phyloP scores from a whole-genome alignment of 1,140 invertebrate species.

The Drosophila seguyi region DNA sequence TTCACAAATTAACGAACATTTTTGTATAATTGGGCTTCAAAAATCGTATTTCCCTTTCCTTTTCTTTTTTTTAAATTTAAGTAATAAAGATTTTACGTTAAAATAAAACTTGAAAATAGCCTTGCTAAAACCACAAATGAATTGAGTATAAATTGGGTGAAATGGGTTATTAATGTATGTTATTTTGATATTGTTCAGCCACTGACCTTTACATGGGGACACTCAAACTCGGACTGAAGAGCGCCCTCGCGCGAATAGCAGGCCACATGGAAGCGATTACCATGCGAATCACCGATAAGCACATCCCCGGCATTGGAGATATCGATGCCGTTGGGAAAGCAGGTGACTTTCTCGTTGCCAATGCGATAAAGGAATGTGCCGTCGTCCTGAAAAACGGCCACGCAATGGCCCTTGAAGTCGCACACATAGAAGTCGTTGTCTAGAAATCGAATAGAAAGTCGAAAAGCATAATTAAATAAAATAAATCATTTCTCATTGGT shows the following conservation, averaged over 20 bases:
- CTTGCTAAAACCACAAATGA: background rate
- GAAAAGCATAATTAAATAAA: too few relatives aligned
- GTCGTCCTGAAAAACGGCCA: conserved; percentile 97
- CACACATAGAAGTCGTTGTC: conserved; percentile 98
- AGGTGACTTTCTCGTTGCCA: conserved; percentile 97
- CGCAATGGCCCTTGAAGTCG: conserved; percentile 99
- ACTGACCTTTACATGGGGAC: conserved; percentile 96
- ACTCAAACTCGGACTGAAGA: conserved; percentile 97
- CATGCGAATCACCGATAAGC: conserved; percentile 98
- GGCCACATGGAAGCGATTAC: conserved; percentile 98
- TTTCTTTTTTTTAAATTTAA: background rate
- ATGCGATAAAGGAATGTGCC: conserved; percentile 96
- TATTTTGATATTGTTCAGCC: background rate
- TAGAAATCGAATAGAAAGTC: conserved; percentile 70
- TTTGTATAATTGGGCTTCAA: background rate
- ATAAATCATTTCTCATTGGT: background rate
- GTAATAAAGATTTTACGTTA: background rate
- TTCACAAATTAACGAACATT: background rate
- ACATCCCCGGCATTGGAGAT: conserved; percentile 98
- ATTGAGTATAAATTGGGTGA: background rate
- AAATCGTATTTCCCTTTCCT: background rate
- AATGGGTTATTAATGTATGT: background rate
- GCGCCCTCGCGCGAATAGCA: conserved; percentile 95
- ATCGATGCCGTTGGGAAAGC: conserved; percentile 99
- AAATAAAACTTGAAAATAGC: background rate